Evolutionary conservation across 2,113 vertebrate genomes (phyloP), one percentile per base, ranked within the genome.

Genomic region (Microtus oregoni): DNA sequence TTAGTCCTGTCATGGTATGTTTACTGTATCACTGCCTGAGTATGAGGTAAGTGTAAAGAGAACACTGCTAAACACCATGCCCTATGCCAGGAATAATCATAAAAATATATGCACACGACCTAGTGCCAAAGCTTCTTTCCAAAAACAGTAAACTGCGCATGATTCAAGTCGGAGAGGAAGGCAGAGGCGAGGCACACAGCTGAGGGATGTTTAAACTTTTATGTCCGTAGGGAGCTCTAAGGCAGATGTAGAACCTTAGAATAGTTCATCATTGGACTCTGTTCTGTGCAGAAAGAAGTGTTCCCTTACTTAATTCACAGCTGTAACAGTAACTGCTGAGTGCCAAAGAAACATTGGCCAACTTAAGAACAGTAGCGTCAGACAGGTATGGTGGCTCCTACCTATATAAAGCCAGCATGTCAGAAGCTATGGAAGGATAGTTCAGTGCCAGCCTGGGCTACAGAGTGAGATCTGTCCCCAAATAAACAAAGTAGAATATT

Each of bases 181-280:
- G 44, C 20, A 15, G 19, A 7, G 11, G 20, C 30, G 1, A 35
- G 2, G 20, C 47, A 30, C 68, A 91, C 28, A 92, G 83, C 75
- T 76, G 83, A 96, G 52, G 52, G 38, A 78, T 94, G 70, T 58
- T 94, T 91, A 83, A 96, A 94, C n/a, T 92, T 93, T 90, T 61
- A 55, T 47, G 44, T 79, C 86, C 38, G 55, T 32, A 93, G 83
- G 72, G 52, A 97, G 73, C 44, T 58, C 83, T 61, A 38, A 95
- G 68, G 52, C 82, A 93, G 81, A 93, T 75, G 52, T 79, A 52
- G 68, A 92, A 77, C 81, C 87, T 82, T 24, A 58, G 44, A 97
- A 67, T 4, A 88, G 68, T 89, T 96, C 19, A 79, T 87, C 30
- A 70, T 22, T 75, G 70, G 30, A 78, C 20, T 83, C 67, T 22